Evolutionary conservation across 2,113 vertebrate species (phyloP).

Genomic region (Benitochromis conjunctus): DNA sequence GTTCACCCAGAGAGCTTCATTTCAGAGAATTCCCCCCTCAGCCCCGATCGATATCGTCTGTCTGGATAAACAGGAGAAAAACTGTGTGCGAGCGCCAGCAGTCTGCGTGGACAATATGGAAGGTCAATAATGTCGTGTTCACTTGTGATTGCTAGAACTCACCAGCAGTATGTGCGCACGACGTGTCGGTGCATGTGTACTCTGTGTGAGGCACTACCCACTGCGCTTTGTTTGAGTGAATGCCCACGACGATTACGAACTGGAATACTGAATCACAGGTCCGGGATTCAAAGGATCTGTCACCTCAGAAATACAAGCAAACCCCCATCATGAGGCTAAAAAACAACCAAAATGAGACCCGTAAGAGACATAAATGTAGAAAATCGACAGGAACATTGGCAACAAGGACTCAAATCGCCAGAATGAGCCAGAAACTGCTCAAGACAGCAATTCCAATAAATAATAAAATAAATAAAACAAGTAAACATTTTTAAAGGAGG

Average conservation of each 20-base stretch:
- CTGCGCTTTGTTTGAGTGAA: not conserved
- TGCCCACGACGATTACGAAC: not conserved
- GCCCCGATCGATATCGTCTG: conserved; percentile 7
- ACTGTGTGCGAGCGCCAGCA: not conserved
- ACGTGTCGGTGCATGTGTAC: not conserved
- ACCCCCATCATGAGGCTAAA: too few species aligned
- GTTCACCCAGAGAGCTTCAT: not conserved
- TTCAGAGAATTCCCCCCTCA: not conserved
- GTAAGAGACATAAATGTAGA: not conserved
- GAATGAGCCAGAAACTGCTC: not conserved
- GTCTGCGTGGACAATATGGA: not conserved
- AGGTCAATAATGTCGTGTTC: not conserved
- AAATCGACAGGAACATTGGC: not conserved
- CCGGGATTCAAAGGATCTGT: not conserved
- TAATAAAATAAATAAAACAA: not conserved
- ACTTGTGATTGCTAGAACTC: not conserved
- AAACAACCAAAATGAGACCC: not conserved
- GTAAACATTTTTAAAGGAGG: not conserved
- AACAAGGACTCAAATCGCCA: not conserved
- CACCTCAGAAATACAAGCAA: too few species aligned
- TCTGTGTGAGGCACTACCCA: not conserved
- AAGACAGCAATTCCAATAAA: not conserved
- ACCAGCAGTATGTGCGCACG: not conserved
- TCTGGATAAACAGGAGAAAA: conserved; percentile 1
- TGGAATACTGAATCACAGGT: not conserved